These are phyloP conservation scores for Lomographa bimaculata DNA, from an alignment of 2,888 invertebrate species.

Conservation along the genomic window DNA sequence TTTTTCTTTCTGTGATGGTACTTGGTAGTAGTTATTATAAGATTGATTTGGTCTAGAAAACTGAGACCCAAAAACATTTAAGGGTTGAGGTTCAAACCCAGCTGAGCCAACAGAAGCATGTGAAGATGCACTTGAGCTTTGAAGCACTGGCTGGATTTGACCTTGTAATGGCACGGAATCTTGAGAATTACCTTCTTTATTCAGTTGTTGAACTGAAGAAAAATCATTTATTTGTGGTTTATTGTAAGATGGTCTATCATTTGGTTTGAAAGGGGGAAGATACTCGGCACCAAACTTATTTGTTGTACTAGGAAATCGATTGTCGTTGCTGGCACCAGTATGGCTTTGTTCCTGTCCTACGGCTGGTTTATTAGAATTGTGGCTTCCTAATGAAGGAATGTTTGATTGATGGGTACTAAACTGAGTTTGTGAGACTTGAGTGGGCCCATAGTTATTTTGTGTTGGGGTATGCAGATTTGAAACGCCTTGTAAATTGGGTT, in stretches of 20 bases:
- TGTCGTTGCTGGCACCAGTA: constrained; percentile 8
- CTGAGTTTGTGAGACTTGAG: constrained; percentile 8
- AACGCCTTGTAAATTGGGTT: constrained; percentile 25
- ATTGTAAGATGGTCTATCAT: constrained; percentile 20
- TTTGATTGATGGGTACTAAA: constrained; percentile 17
- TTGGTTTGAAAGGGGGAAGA: constrained; percentile 40
- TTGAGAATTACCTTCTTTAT: constrained; percentile 6
- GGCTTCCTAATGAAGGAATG: constrained; percentile 9
- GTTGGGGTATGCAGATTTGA: constrained; percentile 11
- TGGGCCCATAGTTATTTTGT: constrained; percentile 6
- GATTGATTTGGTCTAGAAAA: constrained; percentile 26
- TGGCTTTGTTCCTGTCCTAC: constrained; percentile 11
- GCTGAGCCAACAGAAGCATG: constrained; percentile 14
- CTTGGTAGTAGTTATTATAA: constrained; percentile 23
- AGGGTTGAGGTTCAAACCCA: constrained; percentile 4
- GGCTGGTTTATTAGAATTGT: constrained; percentile 7
- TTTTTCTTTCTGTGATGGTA: too few relatives aligned
- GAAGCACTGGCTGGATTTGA: constrained; percentile 13
- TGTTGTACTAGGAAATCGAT: constrained; percentile 11
- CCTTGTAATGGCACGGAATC: constrained; percentile 4
- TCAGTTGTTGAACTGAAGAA: constrained; percentile 2
- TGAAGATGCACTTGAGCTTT: constrained; percentile 18
- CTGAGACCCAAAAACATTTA: constrained; percentile 20
- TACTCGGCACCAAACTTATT: constrained; percentile 40
- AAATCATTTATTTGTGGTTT: constrained; percentile 10